These are phyloP conservation scores for Hypomesus transpacificus DNA, from an alignment of 2,113 vertebrate genomes.

Conservation along the genomic window DNA sequence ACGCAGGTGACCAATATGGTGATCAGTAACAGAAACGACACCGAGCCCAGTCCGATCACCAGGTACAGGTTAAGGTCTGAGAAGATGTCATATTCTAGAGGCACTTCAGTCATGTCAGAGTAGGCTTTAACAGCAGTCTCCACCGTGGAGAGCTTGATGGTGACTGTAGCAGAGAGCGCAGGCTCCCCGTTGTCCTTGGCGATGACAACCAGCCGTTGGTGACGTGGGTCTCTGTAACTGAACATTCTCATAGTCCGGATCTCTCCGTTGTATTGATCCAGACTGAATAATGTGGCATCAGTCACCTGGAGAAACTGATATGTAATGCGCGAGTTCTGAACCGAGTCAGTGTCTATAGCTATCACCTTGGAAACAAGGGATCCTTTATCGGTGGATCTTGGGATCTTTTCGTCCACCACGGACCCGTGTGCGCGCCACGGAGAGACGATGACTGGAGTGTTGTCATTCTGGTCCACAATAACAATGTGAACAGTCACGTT, in stretches of 20 bases:
- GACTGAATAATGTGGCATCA: slow-evolving; percentile 70
- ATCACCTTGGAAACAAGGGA: slow-evolving; percentile 72
- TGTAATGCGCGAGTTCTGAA: slow-evolving; percentile 72
- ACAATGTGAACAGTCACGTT: slow-evolving; percentile 75
- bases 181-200: slow-evolving; percentile 72
- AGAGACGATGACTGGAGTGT: slow-evolving; percentile 68
- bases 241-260: slow-evolving; percentile 73
- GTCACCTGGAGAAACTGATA: slow-evolving; percentile 72
- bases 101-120: slow-evolving; percentile 73
- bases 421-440: slow-evolving; percentile 73
- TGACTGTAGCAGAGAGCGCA: slow-evolving; percentile 75
- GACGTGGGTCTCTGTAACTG: slow-evolving; percentile 65
- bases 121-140: slow-evolving; percentile 77
- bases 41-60: slow-evolving; percentile 74
- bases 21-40: slow-evolving; percentile 75
- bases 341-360: slow-evolving; percentile 65
- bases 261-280: slow-evolving; percentile 67
- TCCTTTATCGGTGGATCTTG: slow-evolving; percentile 69
- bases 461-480: slow-evolving; percentile 78
- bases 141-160: slow-evolving; percentile 74
- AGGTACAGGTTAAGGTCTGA: slow-evolving; percentile 74
- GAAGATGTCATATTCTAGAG: slow-evolving; percentile 64
- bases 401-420: slow-evolving; percentile 68
- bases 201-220: slow-evolving; percentile 68
- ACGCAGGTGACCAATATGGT: slow-evolving; percentile 73